Evolutionary conservation across 2,797 vertebrate genomes (phyloP).

Genomic region (Falco naumanni): DNA sequence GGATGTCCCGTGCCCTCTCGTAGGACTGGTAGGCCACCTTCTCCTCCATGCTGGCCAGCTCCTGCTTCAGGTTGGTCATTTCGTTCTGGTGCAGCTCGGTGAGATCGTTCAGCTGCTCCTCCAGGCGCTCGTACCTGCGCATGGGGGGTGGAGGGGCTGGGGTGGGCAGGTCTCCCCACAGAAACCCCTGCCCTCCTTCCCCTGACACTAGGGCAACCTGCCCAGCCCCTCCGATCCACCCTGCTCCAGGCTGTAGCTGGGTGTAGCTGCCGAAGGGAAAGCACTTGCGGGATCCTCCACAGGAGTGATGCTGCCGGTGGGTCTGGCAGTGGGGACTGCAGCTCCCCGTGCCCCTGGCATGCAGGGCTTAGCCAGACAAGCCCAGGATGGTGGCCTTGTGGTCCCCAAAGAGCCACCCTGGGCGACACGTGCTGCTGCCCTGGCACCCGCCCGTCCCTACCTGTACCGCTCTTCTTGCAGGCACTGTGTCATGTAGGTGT

Average conservation of each 20-base stretch:
- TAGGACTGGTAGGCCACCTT: constrained; percentile 99
- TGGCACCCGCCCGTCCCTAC: constrained; percentile 40
- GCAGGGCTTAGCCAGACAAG: neutral
- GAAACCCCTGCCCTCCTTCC: neutral
- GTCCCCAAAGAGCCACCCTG: neutral
- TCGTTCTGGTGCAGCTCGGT: constrained; percentile 98
- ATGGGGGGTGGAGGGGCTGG: neutral
- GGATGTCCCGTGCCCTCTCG: constrained; percentile 95
- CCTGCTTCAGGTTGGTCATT: constrained; percentile 98
- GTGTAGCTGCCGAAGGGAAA: neutral
- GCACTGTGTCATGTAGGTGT: constrained; percentile 97
- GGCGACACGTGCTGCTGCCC: neutral
- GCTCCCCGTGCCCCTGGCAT: neutral
- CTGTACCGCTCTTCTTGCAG: constrained; percentile 97
- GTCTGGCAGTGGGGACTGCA: neutral
- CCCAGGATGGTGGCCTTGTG: fast-evolving
- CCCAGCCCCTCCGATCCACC: neutral
- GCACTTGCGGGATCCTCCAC: fast-evolving
- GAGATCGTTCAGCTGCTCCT: constrained; percentile 96
- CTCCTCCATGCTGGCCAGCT: constrained; percentile 99
- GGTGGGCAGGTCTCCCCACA: fast-evolving
- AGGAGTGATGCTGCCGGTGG: neutral
- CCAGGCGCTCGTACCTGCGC: constrained; percentile 92
- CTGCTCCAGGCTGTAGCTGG: neutral
- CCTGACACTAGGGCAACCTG: neutral